A percentile compares a stretch with the other conserved stretches of the same genome.
Conservation (phyloP, 2,113 vertebrate genomes). For the Pipra filicauda region DNA sequence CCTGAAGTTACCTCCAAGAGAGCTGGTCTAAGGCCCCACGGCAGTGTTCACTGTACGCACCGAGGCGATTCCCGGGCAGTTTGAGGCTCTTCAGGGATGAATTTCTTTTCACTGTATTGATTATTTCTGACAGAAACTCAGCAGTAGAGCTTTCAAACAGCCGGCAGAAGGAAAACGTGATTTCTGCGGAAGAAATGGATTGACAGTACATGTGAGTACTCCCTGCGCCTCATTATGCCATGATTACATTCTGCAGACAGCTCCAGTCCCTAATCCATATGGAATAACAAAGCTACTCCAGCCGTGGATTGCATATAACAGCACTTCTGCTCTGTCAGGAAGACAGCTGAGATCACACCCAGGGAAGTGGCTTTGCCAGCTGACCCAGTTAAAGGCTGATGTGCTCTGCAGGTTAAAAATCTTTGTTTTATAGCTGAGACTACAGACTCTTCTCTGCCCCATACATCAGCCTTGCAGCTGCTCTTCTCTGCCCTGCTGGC, state of each 20-base stretch:
- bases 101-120: constrained; percentile 77
- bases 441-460: background rate
- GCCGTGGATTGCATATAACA: background rate
- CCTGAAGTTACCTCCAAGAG: background rate
- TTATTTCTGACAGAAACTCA: constrained; percentile 80
- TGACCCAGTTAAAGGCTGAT: background rate
- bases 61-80: constrained; percentile 88
- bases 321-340: background rate
- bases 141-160: constrained; percentile 84
- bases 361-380: background rate
- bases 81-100: constrained; percentile 82
- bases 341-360: background rate
- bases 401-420: background rate
- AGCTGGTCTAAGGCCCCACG: background rate
- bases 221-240: background rate
- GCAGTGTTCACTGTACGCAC: constrained; percentile 62
- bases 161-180: constrained; percentile 86
- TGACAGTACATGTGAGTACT: background rate
- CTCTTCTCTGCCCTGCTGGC: background rate
- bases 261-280: background rate
- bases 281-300: background rate
- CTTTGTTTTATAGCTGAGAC: background rate
- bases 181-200: constrained; percentile 73
- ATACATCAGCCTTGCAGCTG: background rate
- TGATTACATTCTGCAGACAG: background rate